Evolutionary conservation across 2,888 invertebrate species (phyloP).

Genomic region (Rhamnusium bicolor): DNA sequence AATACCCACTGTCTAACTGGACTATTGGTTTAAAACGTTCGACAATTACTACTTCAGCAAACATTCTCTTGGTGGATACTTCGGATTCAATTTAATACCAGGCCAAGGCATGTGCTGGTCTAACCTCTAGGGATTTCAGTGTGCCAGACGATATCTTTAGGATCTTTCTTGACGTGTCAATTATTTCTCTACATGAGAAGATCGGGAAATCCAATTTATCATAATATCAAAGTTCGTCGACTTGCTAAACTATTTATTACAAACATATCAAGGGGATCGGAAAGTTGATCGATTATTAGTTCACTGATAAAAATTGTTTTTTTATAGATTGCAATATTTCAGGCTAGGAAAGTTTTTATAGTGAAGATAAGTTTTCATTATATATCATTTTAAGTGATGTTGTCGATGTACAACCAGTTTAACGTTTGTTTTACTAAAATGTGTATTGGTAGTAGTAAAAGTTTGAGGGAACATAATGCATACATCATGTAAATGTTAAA

Average conservation of each 20-base stretch:
- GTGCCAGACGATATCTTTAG: slow-evolving; percentile 32
- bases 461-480: too few relatives aligned
- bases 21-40: slow-evolving; percentile 11
- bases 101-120: slow-evolving; percentile 32
- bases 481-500: too few relatives aligned
- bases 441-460: too few relatives aligned
- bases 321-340: slow-evolving; percentile 9
- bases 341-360: slow-evolving; percentile 6
- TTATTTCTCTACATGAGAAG: slow-evolving; percentile 39
- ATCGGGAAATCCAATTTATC: slow-evolving; percentile 42
- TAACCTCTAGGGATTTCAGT: slow-evolving; percentile 25
- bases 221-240: slow-evolving; percentile 43
- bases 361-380: slow-evolving; percentile 1
- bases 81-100: slow-evolving; percentile 35
- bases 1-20: slow-evolving; percentile 3
- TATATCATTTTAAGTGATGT: background rate
- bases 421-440: background rate
- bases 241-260: slow-evolving; percentile 44
- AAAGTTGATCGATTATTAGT: slow-evolving; percentile 25
- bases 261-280: slow-evolving; percentile 21
- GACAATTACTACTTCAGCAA: slow-evolving; percentile 30
- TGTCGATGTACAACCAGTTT: background rate
- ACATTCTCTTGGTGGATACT: slow-evolving; percentile 28
- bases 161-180: slow-evolving; percentile 39
- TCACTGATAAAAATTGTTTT: slow-evolving; percentile 25